Percentiles rank a stretch among this genome's conserved stretches.
Evolutionary conservation across 2,113 vertebrate genomes (phyloP).

Genomic region (Chionis minor): DNA sequence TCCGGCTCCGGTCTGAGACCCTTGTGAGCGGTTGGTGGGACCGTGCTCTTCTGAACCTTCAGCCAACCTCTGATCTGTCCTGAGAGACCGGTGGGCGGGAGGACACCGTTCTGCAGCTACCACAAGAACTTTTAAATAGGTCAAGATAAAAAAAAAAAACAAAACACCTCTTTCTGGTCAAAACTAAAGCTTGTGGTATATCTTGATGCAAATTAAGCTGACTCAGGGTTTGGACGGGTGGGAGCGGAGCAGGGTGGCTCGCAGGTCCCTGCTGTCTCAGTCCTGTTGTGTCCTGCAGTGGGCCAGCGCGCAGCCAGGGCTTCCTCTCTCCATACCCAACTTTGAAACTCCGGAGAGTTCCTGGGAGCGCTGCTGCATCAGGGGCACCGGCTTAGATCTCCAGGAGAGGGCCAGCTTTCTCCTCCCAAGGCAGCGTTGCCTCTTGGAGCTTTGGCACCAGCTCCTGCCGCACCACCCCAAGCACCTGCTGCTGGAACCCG

Average conservation of each 20-base stretch:
- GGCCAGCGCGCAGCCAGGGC: background rate
- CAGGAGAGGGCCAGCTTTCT: background rate
- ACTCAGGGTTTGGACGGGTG: background rate
- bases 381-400: fast-evolving
- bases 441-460: too few species aligned
- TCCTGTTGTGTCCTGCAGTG: background rate
- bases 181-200: background rate
- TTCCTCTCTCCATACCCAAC: fast-evolving
- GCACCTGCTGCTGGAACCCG: fast-evolving
- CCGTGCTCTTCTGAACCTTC: background rate
- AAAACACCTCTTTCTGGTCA: background rate
- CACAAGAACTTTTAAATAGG: background rate
- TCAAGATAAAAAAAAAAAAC: background rate
- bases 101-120: background rate
- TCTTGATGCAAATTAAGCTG: background rate
- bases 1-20: background rate
- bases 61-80: background rate
- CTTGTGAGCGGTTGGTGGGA: background rate
- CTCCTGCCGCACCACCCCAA: background rate
- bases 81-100: fast-evolving
- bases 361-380: too few species aligned
- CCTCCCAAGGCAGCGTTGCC: fast-evolving
- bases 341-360: background rate
- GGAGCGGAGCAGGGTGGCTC: background rate
- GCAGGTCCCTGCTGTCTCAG: fast-evolving